Percentiles rank a stretch among this genome's conserved stretches.
phyloP scores from a whole-genome alignment of 2,888 invertebrate species.

The Diploptera punctata region DNA sequence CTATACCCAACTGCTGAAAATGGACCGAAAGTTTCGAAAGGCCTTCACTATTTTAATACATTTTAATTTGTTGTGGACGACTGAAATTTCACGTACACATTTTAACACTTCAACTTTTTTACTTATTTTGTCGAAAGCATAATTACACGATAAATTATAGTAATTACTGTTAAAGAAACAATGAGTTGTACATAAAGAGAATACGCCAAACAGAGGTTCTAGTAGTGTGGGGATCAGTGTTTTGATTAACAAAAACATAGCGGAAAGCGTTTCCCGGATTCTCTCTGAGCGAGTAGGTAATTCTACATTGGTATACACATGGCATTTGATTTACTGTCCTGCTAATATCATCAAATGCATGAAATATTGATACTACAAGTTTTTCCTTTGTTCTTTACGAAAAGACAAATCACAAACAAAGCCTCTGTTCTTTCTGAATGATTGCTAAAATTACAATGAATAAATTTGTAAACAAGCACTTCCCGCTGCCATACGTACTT shows the following conservation, averaged over 20 bases:
- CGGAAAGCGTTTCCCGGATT: not conserved
- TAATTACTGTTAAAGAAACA: no score
- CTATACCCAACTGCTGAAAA: no score
- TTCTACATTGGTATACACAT: not conserved
- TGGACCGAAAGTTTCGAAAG: no score
- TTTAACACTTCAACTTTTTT: no score
- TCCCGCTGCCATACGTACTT: not conserved
- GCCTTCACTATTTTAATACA: no score
- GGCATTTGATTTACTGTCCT: slow-evolving; percentile 4
- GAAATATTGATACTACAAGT: not conserved
- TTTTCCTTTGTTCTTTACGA: not conserved
- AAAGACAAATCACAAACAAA: not conserved
- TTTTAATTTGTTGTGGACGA: no score
- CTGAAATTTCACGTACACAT: no score
- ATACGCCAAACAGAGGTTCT: no score
- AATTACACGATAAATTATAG: no score
- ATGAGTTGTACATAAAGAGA: no score
- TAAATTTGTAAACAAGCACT: not conserved
- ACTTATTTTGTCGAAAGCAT: no score
- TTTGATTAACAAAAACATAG: not conserved
- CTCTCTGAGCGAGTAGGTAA: not conserved
- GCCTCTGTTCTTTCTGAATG: not conserved
- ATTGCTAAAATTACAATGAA: not conserved
- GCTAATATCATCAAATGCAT: not conserved
- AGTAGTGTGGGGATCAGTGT: no score